Evolutionary conservation across 2,888 invertebrate species (phyloP).

Genomic region (Epicampocera succincta): DNA sequence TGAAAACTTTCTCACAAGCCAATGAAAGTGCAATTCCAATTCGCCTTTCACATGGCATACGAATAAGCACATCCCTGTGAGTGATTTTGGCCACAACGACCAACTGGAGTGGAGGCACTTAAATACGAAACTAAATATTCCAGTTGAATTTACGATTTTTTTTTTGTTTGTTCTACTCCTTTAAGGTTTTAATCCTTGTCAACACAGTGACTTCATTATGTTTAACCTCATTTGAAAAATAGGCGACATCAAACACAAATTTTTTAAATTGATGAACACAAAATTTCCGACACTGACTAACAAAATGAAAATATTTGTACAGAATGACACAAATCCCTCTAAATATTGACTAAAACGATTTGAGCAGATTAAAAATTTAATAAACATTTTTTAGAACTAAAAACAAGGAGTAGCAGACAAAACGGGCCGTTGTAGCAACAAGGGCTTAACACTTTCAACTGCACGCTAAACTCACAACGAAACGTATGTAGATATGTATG

Average conservation of each 20-base stretch:
- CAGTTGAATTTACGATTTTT: too few species aligned
- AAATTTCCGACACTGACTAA: slow-evolving; percentile 6
- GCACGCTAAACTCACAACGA: slow-evolving; percentile 10
- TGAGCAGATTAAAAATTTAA: slow-evolving; percentile 80
- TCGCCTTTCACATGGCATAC: too few species aligned
- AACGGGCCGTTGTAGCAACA: slow-evolving; percentile 72
- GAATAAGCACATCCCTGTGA: too few species aligned
- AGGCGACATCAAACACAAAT: slow-evolving; percentile 46
- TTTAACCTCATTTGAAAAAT: slow-evolving; percentile 64
- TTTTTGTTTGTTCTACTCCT: not conserved
- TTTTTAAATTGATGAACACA: slow-evolving; percentile 35
- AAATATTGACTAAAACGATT: slow-evolving; percentile 82
- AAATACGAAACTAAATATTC: too few species aligned
- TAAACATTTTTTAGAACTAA: not conserved
- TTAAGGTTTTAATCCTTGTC: slow-evolving; percentile 54
- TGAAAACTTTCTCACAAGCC: too few species aligned
- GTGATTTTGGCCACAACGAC: too few species aligned
- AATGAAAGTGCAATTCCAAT: too few species aligned
- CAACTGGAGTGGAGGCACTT: too few species aligned
- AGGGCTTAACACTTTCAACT: slow-evolving; percentile 54
- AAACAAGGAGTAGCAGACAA: slow-evolving; percentile 68
- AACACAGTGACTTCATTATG: slow-evolving; percentile 68
- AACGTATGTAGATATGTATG: not conserved
- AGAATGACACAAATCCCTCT: slow-evolving; percentile 81
- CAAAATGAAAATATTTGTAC: slow-evolving; percentile 64